phyloP scores from a whole-genome alignment of 1,140 invertebrate species.

The Calephelis virginiensis region DNA sequence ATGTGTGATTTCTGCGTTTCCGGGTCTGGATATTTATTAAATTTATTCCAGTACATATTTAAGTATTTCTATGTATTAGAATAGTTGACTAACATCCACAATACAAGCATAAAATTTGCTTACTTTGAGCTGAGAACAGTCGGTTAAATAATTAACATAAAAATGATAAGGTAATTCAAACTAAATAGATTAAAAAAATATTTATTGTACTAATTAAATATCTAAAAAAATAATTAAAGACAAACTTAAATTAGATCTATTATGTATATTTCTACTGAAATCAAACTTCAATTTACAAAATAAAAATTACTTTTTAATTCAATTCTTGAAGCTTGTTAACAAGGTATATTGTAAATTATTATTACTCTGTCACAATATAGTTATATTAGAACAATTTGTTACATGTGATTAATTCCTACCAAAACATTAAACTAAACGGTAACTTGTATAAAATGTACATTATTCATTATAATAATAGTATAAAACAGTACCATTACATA shows the following conservation, averaged over 20 bases:
- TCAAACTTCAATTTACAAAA: constrained; percentile 67
- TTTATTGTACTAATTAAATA: constrained; percentile 32
- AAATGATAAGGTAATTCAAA: constrained; percentile 18
- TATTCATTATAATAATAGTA: constrained; percentile 63
- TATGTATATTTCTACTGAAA: constrained; percentile 32
- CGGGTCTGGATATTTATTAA: no score
- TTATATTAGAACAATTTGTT: constrained; percentile 72
- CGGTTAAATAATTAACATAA: constrained; percentile 3
- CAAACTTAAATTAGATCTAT: constrained; percentile 21
- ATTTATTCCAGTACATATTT: no score
- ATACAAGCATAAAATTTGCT: no score
- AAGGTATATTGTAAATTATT: constrained; percentile 75
- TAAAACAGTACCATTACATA: constrained; percentile 71
- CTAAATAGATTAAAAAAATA: constrained; percentile 28
- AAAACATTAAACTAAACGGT: constrained; percentile 74
- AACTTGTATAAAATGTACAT: constrained; percentile 78
- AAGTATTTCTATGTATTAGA: no score
- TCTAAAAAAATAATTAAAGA: constrained; percentile 26
- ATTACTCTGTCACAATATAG: constrained; percentile 60
- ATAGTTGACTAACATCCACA: no score
- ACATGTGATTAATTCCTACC: constrained; percentile 64
- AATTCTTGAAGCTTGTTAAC: constrained; percentile 75
- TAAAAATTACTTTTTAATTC: constrained; percentile 77
- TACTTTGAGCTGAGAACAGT: not conserved
- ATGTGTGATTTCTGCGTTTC: no score